phyloP scores from a whole-genome alignment of 1,140 invertebrate genomes.

The Penaeus indicus region DNA sequence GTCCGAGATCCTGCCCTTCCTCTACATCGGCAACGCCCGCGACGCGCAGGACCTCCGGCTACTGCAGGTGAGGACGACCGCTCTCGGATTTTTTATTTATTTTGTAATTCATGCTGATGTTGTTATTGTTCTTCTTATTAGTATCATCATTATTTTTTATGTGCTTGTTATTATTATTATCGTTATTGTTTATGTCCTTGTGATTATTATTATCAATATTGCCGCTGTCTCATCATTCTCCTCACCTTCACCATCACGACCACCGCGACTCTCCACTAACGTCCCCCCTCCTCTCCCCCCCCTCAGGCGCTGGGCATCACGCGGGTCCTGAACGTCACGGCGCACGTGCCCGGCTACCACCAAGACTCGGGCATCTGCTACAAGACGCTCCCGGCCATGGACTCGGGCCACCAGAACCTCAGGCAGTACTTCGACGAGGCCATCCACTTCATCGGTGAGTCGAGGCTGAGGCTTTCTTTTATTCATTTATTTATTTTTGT shows the following conservation, averaged over 20 bases:
- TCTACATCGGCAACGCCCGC: slow-evolving; percentile 88
- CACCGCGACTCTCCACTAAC: not conserved
- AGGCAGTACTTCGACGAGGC: slow-evolving; percentile 94
- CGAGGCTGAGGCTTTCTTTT: not conserved
- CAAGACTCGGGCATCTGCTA: slow-evolving; percentile 81
- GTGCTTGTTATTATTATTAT: too few species aligned
- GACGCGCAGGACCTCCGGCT: slow-evolving; percentile 83
- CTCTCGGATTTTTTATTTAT: too few species aligned
- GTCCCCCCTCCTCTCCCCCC: not conserved
- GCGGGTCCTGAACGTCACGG: slow-evolving; percentile 87
- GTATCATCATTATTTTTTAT: too few species aligned
- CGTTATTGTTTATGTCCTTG: too few species aligned
- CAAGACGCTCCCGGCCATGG: slow-evolving; percentile 85
- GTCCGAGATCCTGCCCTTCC: slow-evolving; percentile 86
- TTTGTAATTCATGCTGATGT: too few species aligned
- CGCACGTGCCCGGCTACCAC: slow-evolving; percentile 81
- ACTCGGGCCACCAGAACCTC: slow-evolving; percentile 89
- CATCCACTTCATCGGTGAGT: slow-evolving; percentile 91
- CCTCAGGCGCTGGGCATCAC: slow-evolving; percentile 76
- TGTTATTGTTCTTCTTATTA: too few species aligned
- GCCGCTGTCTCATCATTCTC: too few species aligned
- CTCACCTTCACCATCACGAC: too few species aligned
- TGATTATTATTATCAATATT: too few species aligned
- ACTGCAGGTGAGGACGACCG: slow-evolving; percentile 73
- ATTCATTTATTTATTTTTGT: slow-evolving; percentile 2